Evolutionary conservation across 2,113 vertebrate species (phyloP).

Genomic region (Psettodes erumei): DNA sequence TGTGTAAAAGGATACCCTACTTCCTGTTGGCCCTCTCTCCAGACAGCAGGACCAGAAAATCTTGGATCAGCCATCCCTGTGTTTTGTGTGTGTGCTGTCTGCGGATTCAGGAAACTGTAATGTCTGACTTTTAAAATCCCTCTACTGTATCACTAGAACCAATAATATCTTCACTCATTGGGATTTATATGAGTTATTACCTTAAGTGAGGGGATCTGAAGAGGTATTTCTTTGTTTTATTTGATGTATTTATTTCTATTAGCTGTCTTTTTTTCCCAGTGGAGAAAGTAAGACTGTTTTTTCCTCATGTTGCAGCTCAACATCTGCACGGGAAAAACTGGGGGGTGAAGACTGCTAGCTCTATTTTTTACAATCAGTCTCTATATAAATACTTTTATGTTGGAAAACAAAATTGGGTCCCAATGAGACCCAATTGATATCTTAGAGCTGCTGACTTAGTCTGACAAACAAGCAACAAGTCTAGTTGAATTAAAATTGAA

Average conservation of each 20-base stretch:
- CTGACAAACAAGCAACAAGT: neutral
- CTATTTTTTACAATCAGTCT: neutral
- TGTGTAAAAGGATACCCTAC: slow-evolving; percentile 82
- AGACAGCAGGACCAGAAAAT: slow-evolving; percentile 73
- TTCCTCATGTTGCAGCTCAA: neutral
- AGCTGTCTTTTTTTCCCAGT: neutral
- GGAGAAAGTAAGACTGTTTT: neutral
- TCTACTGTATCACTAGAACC: neutral
- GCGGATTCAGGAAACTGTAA: slow-evolving; percentile 39
- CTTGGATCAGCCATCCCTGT: slow-evolving; percentile 62
- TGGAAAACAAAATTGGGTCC: too few relatives aligned
- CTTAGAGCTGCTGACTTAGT: neutral
- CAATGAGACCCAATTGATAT: too few relatives aligned
- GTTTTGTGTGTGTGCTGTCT: slow-evolving; percentile 15
- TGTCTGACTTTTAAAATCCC: slow-evolving; percentile 39
- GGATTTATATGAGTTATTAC: neutral
- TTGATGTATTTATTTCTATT: slow-evolving; percentile 8
- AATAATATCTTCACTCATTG: slow-evolving; percentile 8
- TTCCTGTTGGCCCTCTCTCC: slow-evolving; percentile 77
- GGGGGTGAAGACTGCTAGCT: neutral
- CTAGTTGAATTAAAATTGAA: neutral
- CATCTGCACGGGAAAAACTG: neutral
- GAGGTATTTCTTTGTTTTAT: slow-evolving; percentile 8
- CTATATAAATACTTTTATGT: too few relatives aligned
- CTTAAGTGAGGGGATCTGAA: neutral